Base-by-base conservation (phyloP, 2,797 vertebrate genomes). In the Sylvilagus floridanus region DNA sequence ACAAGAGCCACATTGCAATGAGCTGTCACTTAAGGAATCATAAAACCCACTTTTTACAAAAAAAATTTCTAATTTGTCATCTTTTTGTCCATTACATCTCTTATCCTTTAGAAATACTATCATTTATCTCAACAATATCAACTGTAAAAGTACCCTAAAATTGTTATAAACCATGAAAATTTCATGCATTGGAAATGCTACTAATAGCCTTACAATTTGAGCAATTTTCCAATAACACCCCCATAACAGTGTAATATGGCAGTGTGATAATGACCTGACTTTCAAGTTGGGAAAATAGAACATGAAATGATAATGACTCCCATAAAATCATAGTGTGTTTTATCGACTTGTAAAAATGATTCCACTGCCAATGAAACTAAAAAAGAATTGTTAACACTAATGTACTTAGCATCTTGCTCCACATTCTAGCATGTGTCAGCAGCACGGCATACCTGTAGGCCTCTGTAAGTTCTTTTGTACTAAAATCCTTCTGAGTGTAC, bases 381-480 rank as follows among this genome's bases (percentile, higher is more conserved):
- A 71, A 57, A 93, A 37, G 16, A 93, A 79, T 4, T 78, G 4
- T 42, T 37, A 93, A n/a, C 24, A 73, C 1, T 47, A 88, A 94
- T 63, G 71, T 10, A 19, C 0, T 66, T 73, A 71, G 5, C 19
- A 42, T 30, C 0, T 5, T 90, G 57, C 37, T 79, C 32, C 13
- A 57, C 16, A 76, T 54, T 90, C 68, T 69, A 89, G 13, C 52
- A 7, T 32, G 7, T 37, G 9, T 50, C 22, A 88, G 26, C 28
- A 66, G 37, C 24, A 1, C 0, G 77, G 65, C 95, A 52, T 98
- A 99, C 99, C 99, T 93, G 99, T 99, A 88, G 99, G 99, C 97
- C 99, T 99, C 57, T 99, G 98, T 68, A 99, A 98, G 84, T 99
- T 99, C 97, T 99, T 99, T 89, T 99, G 99, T 94, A 99, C 97